phyloP scores from a whole-genome alignment of 2,888 invertebrate species.

The Ophraella communa region DNA sequence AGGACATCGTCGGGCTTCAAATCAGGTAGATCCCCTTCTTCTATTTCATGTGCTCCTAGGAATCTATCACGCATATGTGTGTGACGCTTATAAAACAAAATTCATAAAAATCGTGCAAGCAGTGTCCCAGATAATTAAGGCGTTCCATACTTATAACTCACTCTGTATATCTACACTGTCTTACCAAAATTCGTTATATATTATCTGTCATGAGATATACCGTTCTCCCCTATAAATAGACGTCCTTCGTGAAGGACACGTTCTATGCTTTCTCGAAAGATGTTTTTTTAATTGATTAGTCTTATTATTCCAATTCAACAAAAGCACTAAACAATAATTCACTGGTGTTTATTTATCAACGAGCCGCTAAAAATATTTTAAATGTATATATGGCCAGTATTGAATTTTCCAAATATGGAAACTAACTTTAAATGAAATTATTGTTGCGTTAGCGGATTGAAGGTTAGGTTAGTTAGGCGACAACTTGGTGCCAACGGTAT shows the following conservation, averaged over 20 bases:
- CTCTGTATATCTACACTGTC: too few relatives aligned
- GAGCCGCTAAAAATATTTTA: slow-evolving; percentile 9
- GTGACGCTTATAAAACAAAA: too few relatives aligned
- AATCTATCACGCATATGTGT: too few relatives aligned
- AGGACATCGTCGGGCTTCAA: too few relatives aligned
- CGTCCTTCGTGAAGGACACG: slow-evolving; percentile 1
- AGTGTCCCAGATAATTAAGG: too few relatives aligned
- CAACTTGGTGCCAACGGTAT: slow-evolving; percentile 7
- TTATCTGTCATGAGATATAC: neutral
- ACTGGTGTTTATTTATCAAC: slow-evolving; percentile 9
- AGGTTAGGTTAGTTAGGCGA: slow-evolving; percentile 25
- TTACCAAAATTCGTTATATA: too few relatives aligned
- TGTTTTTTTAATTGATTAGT: neutral
- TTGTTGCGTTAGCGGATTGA: slow-evolving; percentile 24
- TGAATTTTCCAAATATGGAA: slow-evolving; percentile 35
- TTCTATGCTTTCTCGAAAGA: neutral
- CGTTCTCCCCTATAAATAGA: neutral
- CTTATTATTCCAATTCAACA: neutral
- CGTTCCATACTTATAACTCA: too few relatives aligned
- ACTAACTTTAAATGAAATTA: slow-evolving; percentile 29
- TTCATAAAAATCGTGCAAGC: too few relatives aligned
- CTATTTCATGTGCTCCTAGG: too few relatives aligned
- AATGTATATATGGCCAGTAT: slow-evolving; percentile 23
- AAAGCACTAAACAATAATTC: slow-evolving; percentile 11
- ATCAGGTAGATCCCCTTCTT: too few relatives aligned